Evolutionary conservation across 2,113 vertebrate species (phyloP), one percentile per base, ranked within the genome.

Genomic region (Thermophis baileyi): DNA sequence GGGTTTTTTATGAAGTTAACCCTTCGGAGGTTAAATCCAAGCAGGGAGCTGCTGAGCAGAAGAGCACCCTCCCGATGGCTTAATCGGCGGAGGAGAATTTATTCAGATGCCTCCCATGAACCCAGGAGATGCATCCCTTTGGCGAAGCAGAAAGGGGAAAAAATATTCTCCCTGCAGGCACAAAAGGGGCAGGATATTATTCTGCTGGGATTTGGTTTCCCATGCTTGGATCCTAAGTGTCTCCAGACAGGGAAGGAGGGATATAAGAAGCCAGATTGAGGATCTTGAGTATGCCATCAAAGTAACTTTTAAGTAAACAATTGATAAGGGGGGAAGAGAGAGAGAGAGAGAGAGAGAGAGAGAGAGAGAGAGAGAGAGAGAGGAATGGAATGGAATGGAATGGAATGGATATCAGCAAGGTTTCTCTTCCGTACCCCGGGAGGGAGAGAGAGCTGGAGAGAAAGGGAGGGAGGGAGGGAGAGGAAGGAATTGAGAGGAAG

Each of bases 1-100:
- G 95, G 98, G 5, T 50, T 97, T 98, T 99, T 99, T 98, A 99
- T 98, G 98, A 99, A 99, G 99, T 99, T 99, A 99, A 99, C 99
- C 98, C 98, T 90, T 99, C 98, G 97, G 97, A 96, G 97, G 97
- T 95, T 96, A 97, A 97, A 95, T 95, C 94, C 89, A 89, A 94
- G 91, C 0, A 91, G 95, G 96, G 96, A 93, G 92, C 94, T 93
- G 54, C 24, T 55, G 92, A 86, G 11, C 86, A 60, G 86, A 46
- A 53, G 93, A 50, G 93, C 90, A 60, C 94, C 93, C 87, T 95
- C 95, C 55, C 0, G 0, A 89, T 87, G 89, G 89, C 47, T 92
- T 91, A 91, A 93, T 57, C 24, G 12, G 89, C 46, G 94, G 63
- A 81, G 81, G 30, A 93, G 85, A 87, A 94, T 93, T 89, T 93